Conservation (phyloP, 2,113 vertebrate genomes). For the Scophthalmus maximus region DNA sequence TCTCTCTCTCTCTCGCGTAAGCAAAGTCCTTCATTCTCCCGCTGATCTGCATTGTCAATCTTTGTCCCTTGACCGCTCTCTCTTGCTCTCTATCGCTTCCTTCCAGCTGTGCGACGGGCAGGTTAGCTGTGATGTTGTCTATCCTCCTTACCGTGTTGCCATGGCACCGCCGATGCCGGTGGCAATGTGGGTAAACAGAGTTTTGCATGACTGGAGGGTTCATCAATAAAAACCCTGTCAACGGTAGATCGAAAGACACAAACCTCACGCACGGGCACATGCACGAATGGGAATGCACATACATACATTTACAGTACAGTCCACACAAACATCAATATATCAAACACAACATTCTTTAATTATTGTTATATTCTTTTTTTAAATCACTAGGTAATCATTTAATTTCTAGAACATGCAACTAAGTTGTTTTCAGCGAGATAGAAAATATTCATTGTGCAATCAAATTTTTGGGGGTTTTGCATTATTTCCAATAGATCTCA, state of each 20-base stretch:
- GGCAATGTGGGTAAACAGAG: conserved; percentile 55
- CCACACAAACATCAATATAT: background rate
- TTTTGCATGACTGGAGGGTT: conserved; percentile 51
- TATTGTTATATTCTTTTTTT: too few species aligned
- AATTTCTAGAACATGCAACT: too few species aligned
- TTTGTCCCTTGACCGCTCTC: conserved; percentile 3
- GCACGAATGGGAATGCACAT: background rate
- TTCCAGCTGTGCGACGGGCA: conserved; percentile 50
- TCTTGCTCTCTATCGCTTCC: background rate
- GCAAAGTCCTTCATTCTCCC: too few species aligned
- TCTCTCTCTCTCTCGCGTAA: conserved; percentile 2
- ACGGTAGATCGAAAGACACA: conserved; percentile 19
- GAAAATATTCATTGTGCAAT: too few species aligned
- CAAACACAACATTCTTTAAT: too few species aligned
- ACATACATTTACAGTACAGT: background rate
- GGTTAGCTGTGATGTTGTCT: conserved; percentile 46
- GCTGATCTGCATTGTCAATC: conserved; percentile 23
- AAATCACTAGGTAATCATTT: too few species aligned
- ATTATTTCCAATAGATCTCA: too few species aligned
- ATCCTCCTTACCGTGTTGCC: conserved; percentile 66
- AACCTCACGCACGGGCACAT: background rate
- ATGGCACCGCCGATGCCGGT: conserved; percentile 46
- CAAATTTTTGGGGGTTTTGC: too few species aligned
- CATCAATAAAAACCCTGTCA: conserved; percentile 64
- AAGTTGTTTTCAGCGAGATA: too few species aligned